Percentiles rank a stretch among this genome's conserved stretches.
phyloP scores from a whole-genome alignment of 92 coral and sea anemone species.

The Meandrina meandrites region DNA sequence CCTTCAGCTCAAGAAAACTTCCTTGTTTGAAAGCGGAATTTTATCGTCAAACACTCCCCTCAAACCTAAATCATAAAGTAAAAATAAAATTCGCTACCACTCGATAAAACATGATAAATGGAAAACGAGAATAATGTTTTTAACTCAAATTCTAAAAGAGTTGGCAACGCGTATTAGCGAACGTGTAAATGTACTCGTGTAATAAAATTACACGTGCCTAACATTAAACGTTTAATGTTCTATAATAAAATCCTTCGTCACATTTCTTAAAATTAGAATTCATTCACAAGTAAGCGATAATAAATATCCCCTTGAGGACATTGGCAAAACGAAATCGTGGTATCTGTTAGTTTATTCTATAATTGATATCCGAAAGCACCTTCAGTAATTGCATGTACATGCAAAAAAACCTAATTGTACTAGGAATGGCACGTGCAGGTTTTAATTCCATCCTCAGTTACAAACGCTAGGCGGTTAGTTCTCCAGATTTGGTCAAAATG shows the following conservation, averaged over 20 bases:
- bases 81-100: background rate
- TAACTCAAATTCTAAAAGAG: background rate
- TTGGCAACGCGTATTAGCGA: background rate
- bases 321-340: background rate
- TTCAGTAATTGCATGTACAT: background rate
- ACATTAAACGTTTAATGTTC: background rate
- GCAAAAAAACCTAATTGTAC: too few species aligned
- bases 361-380: background rate
- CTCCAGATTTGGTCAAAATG: background rate
- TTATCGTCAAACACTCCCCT: background rate
- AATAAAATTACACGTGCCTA: slow-evolving; percentile 1
- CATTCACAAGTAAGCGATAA: background rate
- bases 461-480: background rate
- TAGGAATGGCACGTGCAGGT: slow-evolving; percentile 11
- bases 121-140: background rate
- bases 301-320: background rate
- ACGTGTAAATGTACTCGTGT: background rate
- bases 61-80: background rate
- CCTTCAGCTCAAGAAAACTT: background rate
- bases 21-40: slow-evolving; percentile 8
- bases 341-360: background rate
- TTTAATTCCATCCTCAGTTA: background rate
- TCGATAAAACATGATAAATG: background rate
- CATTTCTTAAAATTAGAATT: background rate
- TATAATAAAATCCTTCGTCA: background rate